These are phyloP conservation scores for Oreochromis aureus DNA, from an alignment of 2,113 vertebrate species.

Conservation along the genomic window DNA sequence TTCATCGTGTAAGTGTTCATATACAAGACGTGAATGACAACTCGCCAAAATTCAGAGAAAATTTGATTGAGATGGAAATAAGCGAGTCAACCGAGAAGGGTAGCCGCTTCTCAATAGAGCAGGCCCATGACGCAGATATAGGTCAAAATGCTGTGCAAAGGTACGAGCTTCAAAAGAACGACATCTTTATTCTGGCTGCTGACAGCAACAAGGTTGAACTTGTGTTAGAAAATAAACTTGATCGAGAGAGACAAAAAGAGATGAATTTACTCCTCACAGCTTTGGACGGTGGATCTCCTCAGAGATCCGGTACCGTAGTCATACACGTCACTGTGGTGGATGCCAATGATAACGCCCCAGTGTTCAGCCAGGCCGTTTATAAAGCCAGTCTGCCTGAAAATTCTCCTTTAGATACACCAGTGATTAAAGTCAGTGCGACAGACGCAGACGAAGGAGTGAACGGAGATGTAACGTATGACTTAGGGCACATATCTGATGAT, in stretches of 20 bases:
- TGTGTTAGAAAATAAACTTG: constrained; percentile 34
- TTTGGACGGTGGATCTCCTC: constrained; percentile 62
- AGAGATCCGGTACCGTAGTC: background rate
- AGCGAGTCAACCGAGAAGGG: background rate
- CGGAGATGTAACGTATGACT: constrained; percentile 68
- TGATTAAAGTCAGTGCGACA: constrained; percentile 66
- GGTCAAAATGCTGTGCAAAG: constrained; percentile 73
- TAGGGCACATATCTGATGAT: constrained; percentile 24
- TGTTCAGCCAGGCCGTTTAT: background rate
- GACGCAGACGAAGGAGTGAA: constrained; percentile 74
- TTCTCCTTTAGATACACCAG: constrained; percentile 30
- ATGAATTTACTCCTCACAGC: constrained; percentile 66
- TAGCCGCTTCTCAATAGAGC: constrained; percentile 56
- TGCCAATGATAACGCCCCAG: background rate
- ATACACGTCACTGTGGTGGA: background rate
- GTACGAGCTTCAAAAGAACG: constrained; percentile 64
- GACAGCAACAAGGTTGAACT: constrained; percentile 45
- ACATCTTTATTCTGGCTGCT: constrained; percentile 63
- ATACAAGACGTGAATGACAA: constrained; percentile 70
- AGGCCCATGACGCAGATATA: constrained; percentile 74
- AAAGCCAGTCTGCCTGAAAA: background rate
- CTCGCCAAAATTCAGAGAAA: constrained; percentile 45
- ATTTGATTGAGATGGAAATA: constrained; percentile 58
- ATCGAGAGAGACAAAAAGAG: constrained; percentile 49
- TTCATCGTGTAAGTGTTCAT: constrained; percentile 51